These are phyloP conservation scores for Operophtera brumata DNA, from an alignment of 2,888 invertebrate species.

Conservation along the genomic window DNA sequence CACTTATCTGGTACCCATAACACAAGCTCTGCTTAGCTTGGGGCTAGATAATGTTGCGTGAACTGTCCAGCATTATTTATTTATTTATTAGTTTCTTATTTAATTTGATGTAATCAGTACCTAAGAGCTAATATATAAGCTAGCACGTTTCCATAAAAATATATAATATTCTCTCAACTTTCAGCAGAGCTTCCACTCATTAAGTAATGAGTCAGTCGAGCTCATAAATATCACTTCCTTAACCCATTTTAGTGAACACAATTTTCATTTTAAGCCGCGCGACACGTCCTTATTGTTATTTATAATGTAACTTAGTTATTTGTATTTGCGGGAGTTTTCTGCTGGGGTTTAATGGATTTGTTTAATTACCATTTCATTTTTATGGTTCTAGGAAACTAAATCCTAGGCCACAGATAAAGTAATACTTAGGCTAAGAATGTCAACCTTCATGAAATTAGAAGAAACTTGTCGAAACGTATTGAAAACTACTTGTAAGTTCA, in stretches of 20 bases:
- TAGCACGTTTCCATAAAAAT: background rate
- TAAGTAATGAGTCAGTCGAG: constrained; percentile 31
- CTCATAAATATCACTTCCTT: constrained; percentile 77
- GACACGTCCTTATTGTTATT: constrained; percentile 69
- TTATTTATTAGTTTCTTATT: too few species aligned
- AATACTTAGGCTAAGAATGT: too few species aligned
- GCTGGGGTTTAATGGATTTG: constrained; percentile 12
- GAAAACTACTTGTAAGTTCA: too few species aligned
- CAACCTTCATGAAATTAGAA: too few species aligned
- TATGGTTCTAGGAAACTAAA: too few species aligned
- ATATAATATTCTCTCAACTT: constrained; percentile 5
- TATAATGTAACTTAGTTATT: constrained; percentile 49
- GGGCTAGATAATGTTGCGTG: too few species aligned
- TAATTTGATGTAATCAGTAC: too few species aligned
- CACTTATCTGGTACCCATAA: too few species aligned
- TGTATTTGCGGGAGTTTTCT: constrained; percentile 16
- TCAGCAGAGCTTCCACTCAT: constrained; percentile 19
- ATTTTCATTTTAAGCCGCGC: constrained; percentile 75
- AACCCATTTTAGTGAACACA: constrained; percentile 66
- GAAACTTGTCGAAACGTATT: too few species aligned
- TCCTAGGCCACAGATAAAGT: too few species aligned
- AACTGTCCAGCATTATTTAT: too few species aligned
- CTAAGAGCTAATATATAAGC: background rate
- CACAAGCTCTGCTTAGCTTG: too few species aligned
- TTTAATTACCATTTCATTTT: background rate